phyloP scores from a whole-genome alignment of 1,140 invertebrate genomes.

The Sinonovacula constricta region DNA sequence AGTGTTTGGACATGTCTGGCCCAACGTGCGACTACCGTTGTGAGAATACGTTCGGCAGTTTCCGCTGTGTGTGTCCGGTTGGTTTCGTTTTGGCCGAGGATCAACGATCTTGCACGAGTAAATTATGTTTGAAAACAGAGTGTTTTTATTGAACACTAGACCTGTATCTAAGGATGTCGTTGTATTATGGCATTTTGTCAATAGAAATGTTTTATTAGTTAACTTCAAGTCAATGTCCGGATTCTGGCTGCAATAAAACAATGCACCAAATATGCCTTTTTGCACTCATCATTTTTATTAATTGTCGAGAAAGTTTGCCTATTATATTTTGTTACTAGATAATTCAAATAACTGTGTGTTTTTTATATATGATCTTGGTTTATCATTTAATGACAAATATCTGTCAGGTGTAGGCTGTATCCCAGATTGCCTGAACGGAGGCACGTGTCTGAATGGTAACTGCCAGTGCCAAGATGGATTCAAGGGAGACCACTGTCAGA shows the following conservation, averaged over 20 bases:
- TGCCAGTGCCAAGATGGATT: background rate
- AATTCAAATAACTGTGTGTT: no score
- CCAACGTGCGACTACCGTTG: slow-evolving; percentile 1
- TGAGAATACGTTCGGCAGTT: slow-evolving; percentile 13
- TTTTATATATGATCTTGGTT: no score
- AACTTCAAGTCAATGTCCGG: background rate
- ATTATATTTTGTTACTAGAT: no score
- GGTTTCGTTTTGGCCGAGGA: background rate
- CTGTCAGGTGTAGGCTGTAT: slow-evolving; percentile 10
- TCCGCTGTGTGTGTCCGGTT: background rate
- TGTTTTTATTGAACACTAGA: no score
- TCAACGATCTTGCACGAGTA: slow-evolving; percentile 7
- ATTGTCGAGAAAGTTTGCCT: no score
- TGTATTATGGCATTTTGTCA: no score
- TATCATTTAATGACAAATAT: background rate
- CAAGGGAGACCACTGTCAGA: slow-evolving; percentile 12
- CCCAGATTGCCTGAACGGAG: slow-evolving; percentile 1
- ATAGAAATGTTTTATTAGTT: background rate
- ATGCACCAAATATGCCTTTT: no score
- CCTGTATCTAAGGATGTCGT: no score
- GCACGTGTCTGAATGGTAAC: background rate
- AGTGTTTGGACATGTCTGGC: no score
- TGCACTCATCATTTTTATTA: no score
- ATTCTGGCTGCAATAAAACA: no score
- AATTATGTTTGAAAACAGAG: no score